phyloP scores from a whole-genome alignment of 2,888 invertebrate genomes.

The Epistrophe eligans region DNA sequence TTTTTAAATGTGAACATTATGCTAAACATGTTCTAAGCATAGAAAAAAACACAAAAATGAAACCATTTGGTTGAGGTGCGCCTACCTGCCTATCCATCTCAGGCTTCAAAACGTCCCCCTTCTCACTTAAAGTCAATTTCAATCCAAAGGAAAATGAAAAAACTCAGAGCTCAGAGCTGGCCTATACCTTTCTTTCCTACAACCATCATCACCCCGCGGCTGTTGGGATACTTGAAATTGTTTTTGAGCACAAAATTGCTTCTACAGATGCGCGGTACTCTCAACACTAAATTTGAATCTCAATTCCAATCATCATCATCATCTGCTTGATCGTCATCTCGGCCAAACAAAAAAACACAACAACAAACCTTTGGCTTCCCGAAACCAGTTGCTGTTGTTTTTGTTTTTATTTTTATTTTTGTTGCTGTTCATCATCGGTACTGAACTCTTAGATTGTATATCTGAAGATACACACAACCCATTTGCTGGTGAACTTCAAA shows the following conservation, averaged over 20 bases:
- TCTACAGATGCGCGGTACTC: conserved; percentile 73
- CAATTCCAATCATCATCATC: conserved; percentile 55
- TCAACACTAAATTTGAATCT: conserved; percentile 58
- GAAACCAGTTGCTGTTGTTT: conserved; percentile 53
- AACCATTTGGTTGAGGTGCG: conserved; percentile 46
- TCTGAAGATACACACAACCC: conserved; percentile 43
- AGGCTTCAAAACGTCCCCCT: neutral
- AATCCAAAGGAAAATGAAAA: conserved; percentile 9
- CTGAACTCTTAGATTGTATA: conserved; percentile 52
- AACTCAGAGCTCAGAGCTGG: conserved; percentile 13
- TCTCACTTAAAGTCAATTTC: conserved; percentile 19
- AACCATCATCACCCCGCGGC: conserved; percentile 42
- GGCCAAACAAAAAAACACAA: neutral
- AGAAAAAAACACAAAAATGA: conserved; percentile 23
- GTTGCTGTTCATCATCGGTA: conserved; percentile 71
- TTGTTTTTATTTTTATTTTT: neutral
- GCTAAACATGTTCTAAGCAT: conserved; percentile 20
- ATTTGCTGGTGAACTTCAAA: conserved; percentile 75
- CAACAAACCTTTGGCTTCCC: conserved; percentile 44
- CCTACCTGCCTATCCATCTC: conserved; percentile 60
- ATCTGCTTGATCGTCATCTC: conserved; percentile 60
- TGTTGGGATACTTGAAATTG: conserved; percentile 74
- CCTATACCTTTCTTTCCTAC: neutral
- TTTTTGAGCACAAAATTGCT: conserved; percentile 76
- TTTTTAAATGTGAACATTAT: conserved; percentile 57